A percentile compares a stretch with the other conserved stretches of the same genome.
Conservation (phyloP, 2,888 invertebrate genomes). For the Lasioglossum villosulum region DNA sequence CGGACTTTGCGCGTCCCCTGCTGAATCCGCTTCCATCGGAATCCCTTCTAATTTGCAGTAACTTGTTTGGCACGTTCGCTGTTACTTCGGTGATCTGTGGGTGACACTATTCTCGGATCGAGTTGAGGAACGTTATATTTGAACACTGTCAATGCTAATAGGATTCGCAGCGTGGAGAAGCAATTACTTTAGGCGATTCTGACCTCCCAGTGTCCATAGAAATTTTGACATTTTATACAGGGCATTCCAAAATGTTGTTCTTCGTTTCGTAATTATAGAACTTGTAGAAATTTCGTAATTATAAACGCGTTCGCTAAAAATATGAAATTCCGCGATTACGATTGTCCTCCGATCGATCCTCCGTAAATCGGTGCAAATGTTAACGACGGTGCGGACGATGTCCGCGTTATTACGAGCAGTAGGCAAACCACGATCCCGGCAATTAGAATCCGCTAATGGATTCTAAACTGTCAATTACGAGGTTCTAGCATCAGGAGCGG, state of each 20-base stretch:
- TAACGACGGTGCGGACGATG: constrained; percentile 40
- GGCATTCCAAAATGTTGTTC: too few species aligned
- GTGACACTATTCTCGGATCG: background rate
- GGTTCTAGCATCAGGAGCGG: constrained; percentile 55
- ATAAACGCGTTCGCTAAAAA: background rate
- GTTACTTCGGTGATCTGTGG: too few species aligned
- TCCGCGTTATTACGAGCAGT: constrained; percentile 33
- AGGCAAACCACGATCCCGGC: background rate
- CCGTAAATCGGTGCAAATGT: background rate
- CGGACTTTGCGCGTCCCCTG: constrained; percentile 1
- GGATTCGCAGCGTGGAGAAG: background rate
- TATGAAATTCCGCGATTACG: background rate
- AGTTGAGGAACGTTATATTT: too few species aligned
- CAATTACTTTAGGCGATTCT: background rate
- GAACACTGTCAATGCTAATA: background rate
- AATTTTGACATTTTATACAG: background rate
- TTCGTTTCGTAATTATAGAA: background rate
- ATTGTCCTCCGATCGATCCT: background rate
- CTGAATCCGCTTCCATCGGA: background rate
- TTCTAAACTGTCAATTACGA: constrained; percentile 65
- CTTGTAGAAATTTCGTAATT: too few species aligned
- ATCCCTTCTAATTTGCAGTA: background rate
- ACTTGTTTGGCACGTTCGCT: background rate
- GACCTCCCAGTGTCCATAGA: background rate
- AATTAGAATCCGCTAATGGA: constrained; percentile 69